Conservation (phyloP, 2,797 vertebrate species). For the Euthynnus affinis region DNA sequence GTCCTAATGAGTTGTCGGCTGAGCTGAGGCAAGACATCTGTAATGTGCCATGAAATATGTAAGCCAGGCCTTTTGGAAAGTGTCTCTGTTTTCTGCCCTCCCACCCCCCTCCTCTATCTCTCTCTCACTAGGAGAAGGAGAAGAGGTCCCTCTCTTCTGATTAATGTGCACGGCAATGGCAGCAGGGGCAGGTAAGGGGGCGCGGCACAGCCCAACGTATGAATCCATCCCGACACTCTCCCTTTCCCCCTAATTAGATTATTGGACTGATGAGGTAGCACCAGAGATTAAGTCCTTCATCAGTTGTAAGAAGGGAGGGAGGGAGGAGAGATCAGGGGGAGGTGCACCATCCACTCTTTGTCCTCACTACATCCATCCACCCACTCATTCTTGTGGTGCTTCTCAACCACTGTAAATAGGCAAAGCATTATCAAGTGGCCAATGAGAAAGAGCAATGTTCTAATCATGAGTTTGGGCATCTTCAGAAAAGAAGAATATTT, state of each 20-base stretch:
- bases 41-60: slow-evolving; percentile 87
- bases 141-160: slow-evolving; percentile 71
- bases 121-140: slow-evolving; percentile 42
- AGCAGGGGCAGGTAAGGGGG: slow-evolving; percentile 71
- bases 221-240: slow-evolving; percentile 77
- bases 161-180: slow-evolving; percentile 71
- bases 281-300: slow-evolving; percentile 80
- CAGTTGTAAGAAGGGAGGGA: slow-evolving; percentile 64
- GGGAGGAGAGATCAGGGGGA: slow-evolving; percentile 30
- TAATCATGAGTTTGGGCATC: neutral
- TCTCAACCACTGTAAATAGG: slow-evolving; percentile 50
- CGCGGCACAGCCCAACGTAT: slow-evolving; percentile 54
- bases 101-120: slow-evolving; percentile 15
- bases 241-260: slow-evolving; percentile 80
- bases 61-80: slow-evolving; percentile 78
- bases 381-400: slow-evolving; percentile 30
- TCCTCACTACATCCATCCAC: slow-evolving; percentile 37
- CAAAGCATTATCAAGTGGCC: slow-evolving; percentile 32
- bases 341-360: slow-evolving; percentile 38
- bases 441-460: slow-evolving; percentile 18
- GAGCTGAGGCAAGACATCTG: slow-evolving; percentile 84
- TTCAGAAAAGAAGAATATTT: neutral
- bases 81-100: slow-evolving; percentile 54
- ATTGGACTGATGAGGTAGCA: slow-evolving; percentile 84
- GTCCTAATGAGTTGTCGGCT: slow-evolving; percentile 82